Base-by-base conservation (phyloP, 1,140 invertebrate genomes). In the Drosophila athabasca region DNA sequence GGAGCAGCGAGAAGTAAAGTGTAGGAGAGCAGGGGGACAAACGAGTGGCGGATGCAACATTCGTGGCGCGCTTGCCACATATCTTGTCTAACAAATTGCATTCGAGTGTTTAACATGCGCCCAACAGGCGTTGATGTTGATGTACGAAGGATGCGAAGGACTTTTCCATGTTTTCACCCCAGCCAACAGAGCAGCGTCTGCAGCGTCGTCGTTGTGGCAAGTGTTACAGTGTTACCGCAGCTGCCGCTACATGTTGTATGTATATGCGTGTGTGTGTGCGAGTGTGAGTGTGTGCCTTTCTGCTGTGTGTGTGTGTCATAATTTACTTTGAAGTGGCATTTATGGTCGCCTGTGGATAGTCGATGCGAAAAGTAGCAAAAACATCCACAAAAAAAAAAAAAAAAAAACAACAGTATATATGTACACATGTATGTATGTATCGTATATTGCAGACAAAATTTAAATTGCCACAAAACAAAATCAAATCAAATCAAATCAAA, bases 21-120 rank as follows among this genome's bases (percentile, higher is more conserved):
- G 35, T 13, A 24, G 35, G 48, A 6, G 22, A 7, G 24, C 9
- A 24, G 24, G 7, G 26, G 46, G 24, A 22, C 3, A 4, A 24
- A 26, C 4, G 58, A 45, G 22, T 57, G 57, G 55, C 35, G 58
- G 60, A 44, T 67, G 64, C 66, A 76, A 55, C 55, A 66, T 80
- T 67, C 62, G 73, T 62, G 61, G 51, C 73, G 69, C 74, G 62
- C 49, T 87, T 88, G 83, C 83, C 83, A 88, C 83, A 88, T 88
- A 77, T 88, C 83, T 83, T 88, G 83, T 88, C 83, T 88, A 88
- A 88, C 83, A 88, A 88, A 88, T 88, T 88, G 83, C 83, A 88
- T 88, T 88, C 79, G 76, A 88, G 83, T 88, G 83, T 88, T 88
- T 88, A 88, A 88, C 83, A 88, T 88, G 83, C 79, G 79, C 83